Evolutionary conservation across 2,797 vertebrate genomes (phyloP).

Genomic region (Micropoecilia bifurca): DNA sequence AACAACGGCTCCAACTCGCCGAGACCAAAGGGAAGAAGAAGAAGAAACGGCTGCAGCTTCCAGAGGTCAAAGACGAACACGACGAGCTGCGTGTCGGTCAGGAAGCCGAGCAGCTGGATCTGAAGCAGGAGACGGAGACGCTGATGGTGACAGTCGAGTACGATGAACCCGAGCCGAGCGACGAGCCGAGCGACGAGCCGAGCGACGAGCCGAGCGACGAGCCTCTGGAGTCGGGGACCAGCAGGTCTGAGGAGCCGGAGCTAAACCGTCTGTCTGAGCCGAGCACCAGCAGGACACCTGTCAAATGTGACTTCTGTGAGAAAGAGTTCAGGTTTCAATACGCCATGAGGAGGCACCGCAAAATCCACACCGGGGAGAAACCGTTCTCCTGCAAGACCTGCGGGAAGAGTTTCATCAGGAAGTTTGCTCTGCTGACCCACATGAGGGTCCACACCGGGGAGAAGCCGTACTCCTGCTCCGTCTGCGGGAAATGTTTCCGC

Average conservation of each 20-base stretch:
- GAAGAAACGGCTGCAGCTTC: background rate
- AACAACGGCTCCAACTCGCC: background rate
- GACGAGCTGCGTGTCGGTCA: background rate
- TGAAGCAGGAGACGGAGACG: background rate
- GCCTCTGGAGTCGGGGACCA: background rate
- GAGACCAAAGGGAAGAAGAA: background rate
- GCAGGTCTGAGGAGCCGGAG: background rate
- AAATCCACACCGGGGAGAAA: slow-evolving; percentile 1
- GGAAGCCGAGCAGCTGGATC: background rate
- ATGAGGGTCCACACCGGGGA: slow-evolving; percentile 3
- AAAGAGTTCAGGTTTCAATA: slow-evolving; percentile 9
- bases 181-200: background rate
- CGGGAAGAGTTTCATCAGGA: slow-evolving; percentile 4
- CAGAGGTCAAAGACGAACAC: background rate
- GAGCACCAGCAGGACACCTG: background rate
- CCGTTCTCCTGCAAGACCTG: slow-evolving; percentile 3
- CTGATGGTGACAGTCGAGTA: background rate
- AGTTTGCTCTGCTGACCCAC: slow-evolving; percentile 2
- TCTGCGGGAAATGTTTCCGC: slow-evolving; percentile 1
- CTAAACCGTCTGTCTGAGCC: background rate
- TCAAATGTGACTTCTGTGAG: slow-evolving; percentile 6
- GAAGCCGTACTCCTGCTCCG: background rate
- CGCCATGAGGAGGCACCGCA: background rate
- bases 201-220: background rate
- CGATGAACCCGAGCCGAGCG: background rate